A percentile compares a stretch with the other conserved stretches of the same genome.
Evolutionary conservation across 2,888 invertebrate species (phyloP).

Genomic region (Ornithoptera priamus): DNA sequence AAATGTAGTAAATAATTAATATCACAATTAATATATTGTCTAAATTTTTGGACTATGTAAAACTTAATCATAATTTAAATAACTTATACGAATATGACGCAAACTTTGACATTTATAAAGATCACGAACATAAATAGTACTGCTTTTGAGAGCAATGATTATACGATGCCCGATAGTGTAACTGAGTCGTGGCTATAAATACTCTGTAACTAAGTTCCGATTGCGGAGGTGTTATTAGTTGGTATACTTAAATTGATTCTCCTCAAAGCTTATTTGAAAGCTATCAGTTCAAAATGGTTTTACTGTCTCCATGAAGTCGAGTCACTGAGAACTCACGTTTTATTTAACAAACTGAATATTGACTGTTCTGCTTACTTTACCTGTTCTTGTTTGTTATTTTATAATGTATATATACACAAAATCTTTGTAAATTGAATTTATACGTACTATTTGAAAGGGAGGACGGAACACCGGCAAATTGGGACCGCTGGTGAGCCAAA

Average conservation of each 20-base stretch:
- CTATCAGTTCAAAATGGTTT: neutral
- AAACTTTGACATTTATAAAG: neutral
- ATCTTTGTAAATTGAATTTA: no score
- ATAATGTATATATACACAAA: no score
- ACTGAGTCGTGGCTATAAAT: constrained; percentile 5
- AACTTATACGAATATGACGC: no score
- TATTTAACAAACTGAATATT: neutral
- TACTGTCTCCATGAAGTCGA: neutral
- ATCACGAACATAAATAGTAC: neutral
- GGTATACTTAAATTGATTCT: constrained; percentile 3
- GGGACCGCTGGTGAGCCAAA: no score
- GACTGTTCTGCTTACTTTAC: no score
- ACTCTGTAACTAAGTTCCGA: neutral
- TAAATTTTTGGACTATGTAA: no score
- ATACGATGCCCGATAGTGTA: constrained; percentile 5
- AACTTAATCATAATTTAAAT: no score
- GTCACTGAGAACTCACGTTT: neutral
- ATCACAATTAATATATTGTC: no score
- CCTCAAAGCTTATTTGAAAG: neutral
- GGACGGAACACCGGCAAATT: no score
- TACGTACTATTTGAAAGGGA: no score
- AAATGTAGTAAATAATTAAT: no score
- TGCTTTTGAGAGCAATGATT: constrained; percentile 1
- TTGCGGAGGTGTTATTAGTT: constrained; percentile 8
- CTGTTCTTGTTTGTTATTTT: no score